These are phyloP conservation scores for Cuculus canorus DNA, from an alignment of 2,797 vertebrate genomes.

Conservation along the genomic window DNA sequence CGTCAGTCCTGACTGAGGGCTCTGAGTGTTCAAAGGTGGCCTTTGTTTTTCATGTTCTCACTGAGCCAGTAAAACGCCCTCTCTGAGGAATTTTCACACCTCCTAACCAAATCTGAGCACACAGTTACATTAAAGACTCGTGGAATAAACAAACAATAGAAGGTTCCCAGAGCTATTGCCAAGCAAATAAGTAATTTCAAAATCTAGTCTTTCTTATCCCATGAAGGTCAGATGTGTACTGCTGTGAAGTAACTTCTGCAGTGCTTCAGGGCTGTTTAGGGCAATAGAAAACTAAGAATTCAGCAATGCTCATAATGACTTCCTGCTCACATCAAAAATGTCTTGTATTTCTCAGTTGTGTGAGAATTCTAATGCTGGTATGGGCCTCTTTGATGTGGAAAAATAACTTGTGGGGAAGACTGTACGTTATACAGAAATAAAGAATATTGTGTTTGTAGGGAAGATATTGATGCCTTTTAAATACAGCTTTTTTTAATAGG, in stretches of 20 bases:
- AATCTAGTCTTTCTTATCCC: neutral
- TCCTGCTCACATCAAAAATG: neutral
- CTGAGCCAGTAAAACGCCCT: neutral
- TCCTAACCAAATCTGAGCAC: constrained; percentile 10
- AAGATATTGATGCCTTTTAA: neutral
- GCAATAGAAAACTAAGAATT: constrained; percentile 3
- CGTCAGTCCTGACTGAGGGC: neutral
- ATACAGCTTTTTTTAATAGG: neutral
- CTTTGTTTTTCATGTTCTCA: neutral
- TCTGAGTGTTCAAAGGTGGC: neutral
- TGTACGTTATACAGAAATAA: neutral
- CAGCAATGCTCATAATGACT: neutral
- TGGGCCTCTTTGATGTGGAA: neutral
- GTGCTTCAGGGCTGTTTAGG: neutral
- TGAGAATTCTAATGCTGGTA: neutral
- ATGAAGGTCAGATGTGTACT: neutral
- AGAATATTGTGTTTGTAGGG: neutral
- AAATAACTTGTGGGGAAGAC: neutral
- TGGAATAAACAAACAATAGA: constrained; percentile 57
- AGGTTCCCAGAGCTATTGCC: constrained; percentile 46
- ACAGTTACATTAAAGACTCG: neutral
- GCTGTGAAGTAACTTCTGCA: neutral
- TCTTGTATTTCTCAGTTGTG: neutral
- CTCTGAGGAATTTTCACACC: constrained; percentile 55
- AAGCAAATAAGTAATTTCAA: constrained; percentile 36